Conservation (phyloP, 1,140 invertebrate genomes). For the Zeugodacus cucurbitae region DNA sequence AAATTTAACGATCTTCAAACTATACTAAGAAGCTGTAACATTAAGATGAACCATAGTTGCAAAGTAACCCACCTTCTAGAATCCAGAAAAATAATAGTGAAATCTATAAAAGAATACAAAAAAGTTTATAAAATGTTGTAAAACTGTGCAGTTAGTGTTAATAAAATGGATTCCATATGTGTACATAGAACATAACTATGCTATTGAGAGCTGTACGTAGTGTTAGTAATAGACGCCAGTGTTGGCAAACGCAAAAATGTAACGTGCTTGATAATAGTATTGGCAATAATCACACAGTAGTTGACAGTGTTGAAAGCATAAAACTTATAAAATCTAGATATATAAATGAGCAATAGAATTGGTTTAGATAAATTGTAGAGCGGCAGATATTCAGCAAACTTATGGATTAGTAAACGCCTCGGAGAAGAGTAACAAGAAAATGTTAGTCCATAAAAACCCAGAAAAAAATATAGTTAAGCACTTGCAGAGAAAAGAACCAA, state of each 20-base stretch:
- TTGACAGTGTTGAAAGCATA: background rate
- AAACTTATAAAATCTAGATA: background rate
- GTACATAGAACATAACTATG: too few species aligned
- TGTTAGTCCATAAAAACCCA: too few species aligned
- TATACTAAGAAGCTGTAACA: background rate
- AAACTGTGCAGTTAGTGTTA: background rate
- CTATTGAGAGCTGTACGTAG: too few species aligned
- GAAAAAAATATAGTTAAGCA: too few species aligned
- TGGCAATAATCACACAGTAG: too few species aligned
- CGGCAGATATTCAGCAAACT: too few species aligned
- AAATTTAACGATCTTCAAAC: background rate
- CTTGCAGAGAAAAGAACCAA: background rate
- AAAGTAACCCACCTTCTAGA: conserved; percentile 18
- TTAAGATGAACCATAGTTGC: background rate
- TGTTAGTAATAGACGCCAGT: too few species aligned
- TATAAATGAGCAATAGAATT: background rate
- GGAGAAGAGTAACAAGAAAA: too few species aligned
- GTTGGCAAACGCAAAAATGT: too few species aligned
- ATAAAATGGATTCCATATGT: too few species aligned
- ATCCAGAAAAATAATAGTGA: background rate
- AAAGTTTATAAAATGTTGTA: background rate
- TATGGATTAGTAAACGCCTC: too few species aligned
- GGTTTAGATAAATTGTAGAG: background rate
- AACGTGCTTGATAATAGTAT: too few species aligned
- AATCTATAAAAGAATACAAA: background rate